phyloP scores from a whole-genome alignment of 23 tunicate species.

The Halocynthia roretzi region DNA sequence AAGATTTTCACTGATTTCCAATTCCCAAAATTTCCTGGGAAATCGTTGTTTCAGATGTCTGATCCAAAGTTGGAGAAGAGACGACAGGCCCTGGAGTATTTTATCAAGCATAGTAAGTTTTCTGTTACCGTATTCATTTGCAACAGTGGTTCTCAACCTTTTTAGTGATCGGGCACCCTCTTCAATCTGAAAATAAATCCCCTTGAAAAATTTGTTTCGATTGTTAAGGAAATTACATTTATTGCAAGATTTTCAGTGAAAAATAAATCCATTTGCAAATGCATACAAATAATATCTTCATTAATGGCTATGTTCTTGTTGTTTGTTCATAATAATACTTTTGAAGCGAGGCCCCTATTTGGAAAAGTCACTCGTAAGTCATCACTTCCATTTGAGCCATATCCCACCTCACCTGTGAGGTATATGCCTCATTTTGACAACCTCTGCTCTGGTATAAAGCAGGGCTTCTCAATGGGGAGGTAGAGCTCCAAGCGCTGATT shows the following conservation, averaged over 20 bases:
- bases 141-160: neutral
- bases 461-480: too few species aligned
- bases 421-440: too few species aligned
- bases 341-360: too few species aligned
- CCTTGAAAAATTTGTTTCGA: neutral
- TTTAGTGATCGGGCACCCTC: neutral
- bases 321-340: too few species aligned
- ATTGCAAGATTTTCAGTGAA: neutral
- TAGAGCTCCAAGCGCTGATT: too few species aligned
- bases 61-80: slow-evolving; percentile 64
- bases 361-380: too few species aligned
- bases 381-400: too few species aligned
- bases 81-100: slow-evolving; percentile 41
- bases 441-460: too few species aligned
- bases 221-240: neutral
- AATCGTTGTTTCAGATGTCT: slow-evolving; percentile 80
- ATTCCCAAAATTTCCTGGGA: slow-evolving; percentile 84
- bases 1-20: slow-evolving; percentile 76
- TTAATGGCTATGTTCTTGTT: too few species aligned
- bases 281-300: neutral
- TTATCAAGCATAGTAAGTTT: slow-evolving; percentile 56
- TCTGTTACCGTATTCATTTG: neutral
- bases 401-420: too few species aligned
- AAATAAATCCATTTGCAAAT: neutral
- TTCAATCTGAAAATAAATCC: neutral